Evolutionary conservation across 2,888 invertebrate genomes (phyloP), one percentile per base, ranked within the genome.

Genomic region (Parthenolecanium corni): DNA sequence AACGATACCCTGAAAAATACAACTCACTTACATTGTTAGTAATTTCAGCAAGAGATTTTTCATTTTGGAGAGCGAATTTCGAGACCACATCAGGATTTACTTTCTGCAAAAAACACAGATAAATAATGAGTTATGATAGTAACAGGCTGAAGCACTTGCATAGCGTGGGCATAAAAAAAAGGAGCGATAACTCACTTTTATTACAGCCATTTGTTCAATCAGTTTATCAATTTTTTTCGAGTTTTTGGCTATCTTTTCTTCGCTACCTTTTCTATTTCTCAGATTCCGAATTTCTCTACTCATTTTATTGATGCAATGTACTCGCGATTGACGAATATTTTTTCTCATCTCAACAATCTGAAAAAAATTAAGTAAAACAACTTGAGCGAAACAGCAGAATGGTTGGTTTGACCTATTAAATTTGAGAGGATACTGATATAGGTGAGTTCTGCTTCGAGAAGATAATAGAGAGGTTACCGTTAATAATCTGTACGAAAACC

Each of bases 321-420:
- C 68, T 51, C 64, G 67, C 12, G 69, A 67, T 56, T 67, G 66
- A 6, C 64, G 66, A 1, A 69, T 68, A 46, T 66, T 54, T 16
- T 68, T 66, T 6, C 69, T 67, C 70, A 70, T 69, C 6, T 64
- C 49, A n/a, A 69, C 66, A 54, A 70, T 68, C 69, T 70, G 38
- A 3, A 9, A 36, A 24, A 23, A 42, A 38, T 21, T 9, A 23
- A 49, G 23, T n/a, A n/a, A n/a, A n/a, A n/a, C n/a, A n/a, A n/a
- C n/a, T n/a, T n/a, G n/a, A n/a, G n/a, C n/a, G n/a, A n/a, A n/a
- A n/a, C n/a, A n/a, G n/a, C n/a, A n/a, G n/a, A n/a, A n/a, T n/a
- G n/a, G n/a, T n/a, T n/a, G n/a, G n/a, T n/a, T n/a, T n/a, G n/a
- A n/a, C n/a, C n/a, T n/a, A n/a, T n/a, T n/a, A n/a, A n/a, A n/a